These are phyloP conservation scores for Sebastes fasciatus DNA, from an alignment of 2,113 vertebrate species.

Conservation along the genomic window DNA sequence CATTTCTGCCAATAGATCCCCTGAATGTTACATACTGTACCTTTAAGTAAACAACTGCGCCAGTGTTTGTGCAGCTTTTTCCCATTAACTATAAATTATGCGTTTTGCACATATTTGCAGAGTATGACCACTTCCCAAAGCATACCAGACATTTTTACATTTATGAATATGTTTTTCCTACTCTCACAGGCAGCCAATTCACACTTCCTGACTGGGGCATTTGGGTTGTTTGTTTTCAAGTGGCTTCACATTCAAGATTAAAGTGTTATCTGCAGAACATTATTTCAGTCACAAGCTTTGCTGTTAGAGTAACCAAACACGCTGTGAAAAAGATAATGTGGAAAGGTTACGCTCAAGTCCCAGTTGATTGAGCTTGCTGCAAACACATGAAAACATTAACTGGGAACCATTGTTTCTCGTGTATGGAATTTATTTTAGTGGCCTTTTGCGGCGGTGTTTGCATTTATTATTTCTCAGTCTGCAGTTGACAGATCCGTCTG, in stretches of 20 bases:
- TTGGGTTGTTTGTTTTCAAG: background rate
- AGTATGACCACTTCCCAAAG: slow-evolving; percentile 10
- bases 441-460: slow-evolving; percentile 13
- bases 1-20: too few relatives aligned
- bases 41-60: background rate
- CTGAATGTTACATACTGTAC: too few relatives aligned
- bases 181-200: background rate
- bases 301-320: slow-evolving; percentile 8
- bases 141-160: slow-evolving; percentile 24
- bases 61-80: slow-evolving; percentile 10
- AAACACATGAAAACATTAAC: background rate
- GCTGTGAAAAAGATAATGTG: background rate
- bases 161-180: slow-evolving; percentile 1
- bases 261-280: background rate
- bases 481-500: slow-evolving; percentile 17
- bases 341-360: slow-evolving; percentile 1
- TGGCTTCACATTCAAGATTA: background rate
- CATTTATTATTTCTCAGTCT: slow-evolving; percentile 8
- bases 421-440: slow-evolving; percentile 9
- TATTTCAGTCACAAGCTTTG: slow-evolving; percentile 10
- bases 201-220: slow-evolving; percentile 4
- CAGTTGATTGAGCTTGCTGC: slow-evolving; percentile 8
- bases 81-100: slow-evolving; percentile 1
- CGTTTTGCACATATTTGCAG: background rate
- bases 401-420: background rate